These are phyloP conservation scores for Papilio aristodemus DNA, from an alignment of 1,140 invertebrate species.

Conservation along the genomic window DNA sequence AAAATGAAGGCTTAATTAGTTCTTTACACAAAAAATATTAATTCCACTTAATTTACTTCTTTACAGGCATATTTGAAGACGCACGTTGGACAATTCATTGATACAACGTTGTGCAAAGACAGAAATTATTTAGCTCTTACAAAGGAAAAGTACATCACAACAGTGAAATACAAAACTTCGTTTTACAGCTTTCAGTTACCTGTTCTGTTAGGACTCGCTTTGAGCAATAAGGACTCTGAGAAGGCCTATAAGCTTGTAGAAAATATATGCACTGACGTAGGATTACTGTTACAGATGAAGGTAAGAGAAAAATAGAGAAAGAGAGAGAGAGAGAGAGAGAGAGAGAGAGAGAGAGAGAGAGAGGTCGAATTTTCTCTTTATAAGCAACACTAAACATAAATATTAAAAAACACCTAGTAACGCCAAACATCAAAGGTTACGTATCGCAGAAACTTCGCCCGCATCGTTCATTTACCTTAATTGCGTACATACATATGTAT, in stretches of 20 bases:
- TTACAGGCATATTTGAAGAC: conserved; percentile 12
- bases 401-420: too few species aligned
- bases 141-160: conserved; percentile 1
- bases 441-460: too few species aligned
- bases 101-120: neutral
- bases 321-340: neutral
- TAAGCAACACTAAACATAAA: too few species aligned
- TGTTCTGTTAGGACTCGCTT: conserved; percentile 4
- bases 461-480: too few species aligned
- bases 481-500: too few species aligned
- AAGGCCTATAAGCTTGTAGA: conserved; percentile 12
- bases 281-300: conserved; percentile 22
- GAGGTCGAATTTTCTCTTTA: too few species aligned
- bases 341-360: too few species aligned
- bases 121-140: conserved; percentile 2
- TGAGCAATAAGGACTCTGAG: neutral
- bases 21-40: too few species aligned
- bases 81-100: conserved; percentile 19
- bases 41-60: neutral
- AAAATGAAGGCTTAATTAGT: too few species aligned
- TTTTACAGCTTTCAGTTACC: conserved; percentile 24
- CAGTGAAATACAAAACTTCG: neutral
- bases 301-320: neutral
- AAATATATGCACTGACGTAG: conserved; percentile 18
- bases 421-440: too few species aligned